Conservation (phyloP, 2,888 invertebrate genomes). For the Eumerus sabulonum region DNA sequence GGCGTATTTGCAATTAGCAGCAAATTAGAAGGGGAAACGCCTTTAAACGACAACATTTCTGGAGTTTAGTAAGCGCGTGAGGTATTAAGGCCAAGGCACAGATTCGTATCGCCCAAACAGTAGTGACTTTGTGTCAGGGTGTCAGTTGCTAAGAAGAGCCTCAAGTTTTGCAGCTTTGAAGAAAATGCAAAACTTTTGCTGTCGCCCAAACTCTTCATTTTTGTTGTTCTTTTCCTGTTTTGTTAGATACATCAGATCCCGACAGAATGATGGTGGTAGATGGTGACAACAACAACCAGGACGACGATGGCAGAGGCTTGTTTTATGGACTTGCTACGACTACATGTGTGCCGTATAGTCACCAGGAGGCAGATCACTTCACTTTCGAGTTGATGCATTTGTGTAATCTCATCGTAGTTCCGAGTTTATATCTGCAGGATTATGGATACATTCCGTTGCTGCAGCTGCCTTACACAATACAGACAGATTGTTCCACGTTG, state of each 20-base stretch:
- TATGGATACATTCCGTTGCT: slow-evolving; percentile 16
- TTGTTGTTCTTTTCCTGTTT: background rate
- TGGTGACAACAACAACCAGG: background rate
- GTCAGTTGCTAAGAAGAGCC: slow-evolving; percentile 40
- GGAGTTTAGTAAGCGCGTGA: slow-evolving; percentile 17
- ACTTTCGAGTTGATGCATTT: slow-evolving; percentile 43
- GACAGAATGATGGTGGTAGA: slow-evolving; percentile 2
- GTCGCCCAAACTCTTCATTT: slow-evolving; percentile 29
- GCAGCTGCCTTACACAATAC: slow-evolving; percentile 29
- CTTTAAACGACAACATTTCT: slow-evolving; percentile 18
- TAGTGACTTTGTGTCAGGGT: slow-evolving; percentile 30
- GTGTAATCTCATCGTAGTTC: slow-evolving; percentile 36
- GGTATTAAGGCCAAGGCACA: slow-evolving; percentile 18
- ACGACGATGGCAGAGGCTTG: background rate
- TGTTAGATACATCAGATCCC: background rate
- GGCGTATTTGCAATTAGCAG: slow-evolving; percentile 53
- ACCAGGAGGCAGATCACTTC: no score
- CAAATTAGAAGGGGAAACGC: slow-evolving; percentile 31
- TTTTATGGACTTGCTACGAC: slow-evolving; percentile 55
- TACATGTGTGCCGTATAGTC: slow-evolving; percentile 42
- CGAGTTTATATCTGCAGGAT: slow-evolving; percentile 47
- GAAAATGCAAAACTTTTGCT: slow-evolving; percentile 36
- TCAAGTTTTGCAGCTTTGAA: slow-evolving; percentile 19
- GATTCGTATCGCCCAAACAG: background rate
- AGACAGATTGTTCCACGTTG: slow-evolving; percentile 26